Base-by-base conservation (phyloP, 2,797 vertebrate species). In the Eulemur coronatus region DNA sequence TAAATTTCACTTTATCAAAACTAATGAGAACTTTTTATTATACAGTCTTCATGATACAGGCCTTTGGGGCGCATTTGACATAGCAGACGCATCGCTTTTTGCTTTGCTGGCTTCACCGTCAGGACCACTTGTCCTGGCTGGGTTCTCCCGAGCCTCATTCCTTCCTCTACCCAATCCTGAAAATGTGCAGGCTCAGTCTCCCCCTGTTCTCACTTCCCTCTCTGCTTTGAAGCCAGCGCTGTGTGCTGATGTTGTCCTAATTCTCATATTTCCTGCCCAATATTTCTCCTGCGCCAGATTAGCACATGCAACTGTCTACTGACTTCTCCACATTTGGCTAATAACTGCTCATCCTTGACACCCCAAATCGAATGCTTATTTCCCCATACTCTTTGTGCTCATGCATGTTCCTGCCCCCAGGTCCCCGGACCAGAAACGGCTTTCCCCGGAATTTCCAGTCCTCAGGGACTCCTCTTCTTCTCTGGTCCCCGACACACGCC, bases 31-130 rank as follows among this genome's bases (percentile, higher is more conserved):
- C 30, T n/a, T 3, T 73, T 38, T n/a, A n/a, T n/a, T 18, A 65
- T n/a, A 59, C 48, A 8, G 5, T 61, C 14, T 67, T 61, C 50
- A 9, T 28, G 4, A 22, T 30, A 57, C 5, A 69, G 70, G 6
- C n/a, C 88, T 70, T 35, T 52, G 10, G 8, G 30, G 10, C 65
- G 43, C 59, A 43, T 20, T 35, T 82, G 55, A 24, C n/a, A 63
- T 4, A 75, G 38, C 11, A 26, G 24, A 17, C 7, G 0, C 0
- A 12, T 7, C 4, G 33, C 55, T 84, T 63, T 59, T 35, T 0
- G 0, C 13, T 26, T 18, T 55, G 35, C 59, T 17, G 4, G 3
- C 18, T 8, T 5, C 4, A 8, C 14, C 52, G 5, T 30, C 5
- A 8, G 30, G 43, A 75, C 26, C 14, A 15, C 33, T 9, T 7